phyloP scores from a whole-genome alignment of 2,797 vertebrate species.

The Ataeniobius toweri region DNA sequence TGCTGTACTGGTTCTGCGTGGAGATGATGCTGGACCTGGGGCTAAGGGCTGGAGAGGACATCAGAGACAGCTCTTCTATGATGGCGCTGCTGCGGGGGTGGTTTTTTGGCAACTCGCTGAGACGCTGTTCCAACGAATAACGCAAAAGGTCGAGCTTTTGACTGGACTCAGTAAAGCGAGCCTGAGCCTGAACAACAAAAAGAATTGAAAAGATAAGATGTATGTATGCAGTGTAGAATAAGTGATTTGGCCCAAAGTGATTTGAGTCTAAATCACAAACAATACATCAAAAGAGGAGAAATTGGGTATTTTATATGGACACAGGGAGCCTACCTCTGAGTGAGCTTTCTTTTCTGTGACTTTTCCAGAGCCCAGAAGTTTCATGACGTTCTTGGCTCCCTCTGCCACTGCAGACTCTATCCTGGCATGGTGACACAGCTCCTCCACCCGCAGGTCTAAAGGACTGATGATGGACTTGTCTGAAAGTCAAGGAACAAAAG shows the following conservation, averaged over 20 bases:
- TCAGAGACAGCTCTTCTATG: slow-evolving; percentile 91
- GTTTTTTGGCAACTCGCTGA: slow-evolving; percentile 93
- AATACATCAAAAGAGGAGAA: neutral
- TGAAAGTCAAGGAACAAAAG: slow-evolving; percentile 52
- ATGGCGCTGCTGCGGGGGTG: slow-evolving; percentile 95
- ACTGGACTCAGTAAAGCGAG: slow-evolving; percentile 94
- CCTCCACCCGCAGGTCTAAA: slow-evolving; percentile 95
- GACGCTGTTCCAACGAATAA: slow-evolving; percentile 93
- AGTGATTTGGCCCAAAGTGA: no score
- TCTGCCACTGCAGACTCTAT: slow-evolving; percentile 97
- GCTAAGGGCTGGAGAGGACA: slow-evolving; percentile 90
- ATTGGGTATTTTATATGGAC: neutral
- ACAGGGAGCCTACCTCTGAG: slow-evolving; percentile 84
- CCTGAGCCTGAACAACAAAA: slow-evolving; percentile 84
- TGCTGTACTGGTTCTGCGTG: slow-evolving; percentile 94
- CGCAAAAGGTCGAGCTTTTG: slow-evolving; percentile 95
- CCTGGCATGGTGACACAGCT: slow-evolving; percentile 95
- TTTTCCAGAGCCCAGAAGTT: slow-evolving; percentile 93
- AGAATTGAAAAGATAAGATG: neutral
- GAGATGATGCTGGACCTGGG: slow-evolving; percentile 91
- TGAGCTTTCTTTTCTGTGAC: slow-evolving; percentile 96
- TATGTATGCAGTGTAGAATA: no score
- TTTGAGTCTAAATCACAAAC: no score
- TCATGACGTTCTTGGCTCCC: slow-evolving; percentile 98
- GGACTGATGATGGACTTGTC: slow-evolving; percentile 95